These are phyloP conservation scores for Formica aserva DNA, from an alignment of 2,888 invertebrate genomes.

Conservation along the genomic window DNA sequence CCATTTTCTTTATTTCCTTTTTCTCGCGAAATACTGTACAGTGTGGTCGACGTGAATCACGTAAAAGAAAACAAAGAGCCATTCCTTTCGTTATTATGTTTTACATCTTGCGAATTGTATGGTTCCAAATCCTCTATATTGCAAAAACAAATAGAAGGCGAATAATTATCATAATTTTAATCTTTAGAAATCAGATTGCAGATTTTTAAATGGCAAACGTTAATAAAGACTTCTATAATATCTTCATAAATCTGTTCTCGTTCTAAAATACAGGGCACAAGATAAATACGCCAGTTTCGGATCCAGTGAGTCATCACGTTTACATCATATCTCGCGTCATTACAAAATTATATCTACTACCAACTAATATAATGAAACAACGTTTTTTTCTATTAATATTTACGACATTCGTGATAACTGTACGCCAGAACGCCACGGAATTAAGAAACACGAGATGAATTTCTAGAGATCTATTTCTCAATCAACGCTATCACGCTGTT, in stretches of 20 bases:
- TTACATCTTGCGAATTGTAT: background rate
- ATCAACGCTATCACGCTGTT: background rate
- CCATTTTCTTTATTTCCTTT: constrained; percentile 50
- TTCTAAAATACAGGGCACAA: background rate
- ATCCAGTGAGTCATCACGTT: constrained; percentile 29
- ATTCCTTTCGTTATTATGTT: constrained; percentile 12
- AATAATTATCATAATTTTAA: background rate
- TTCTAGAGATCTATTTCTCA: constrained; percentile 5
- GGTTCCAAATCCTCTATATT: background rate
- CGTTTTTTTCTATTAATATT: constrained; percentile 25
- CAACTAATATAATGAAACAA: constrained; percentile 28
- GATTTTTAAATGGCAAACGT: background rate
- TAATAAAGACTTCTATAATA: background rate
- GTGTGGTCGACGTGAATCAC: constrained; percentile 39
- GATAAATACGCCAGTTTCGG: constrained; percentile 23
- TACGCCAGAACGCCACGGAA: background rate
- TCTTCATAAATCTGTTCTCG: constrained; percentile 11
- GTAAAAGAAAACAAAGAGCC: constrained; percentile 5
- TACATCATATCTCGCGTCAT: constrained; percentile 34
- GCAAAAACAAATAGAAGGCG: background rate
- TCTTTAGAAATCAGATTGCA: background rate
- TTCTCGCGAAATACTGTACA: constrained; percentile 5
- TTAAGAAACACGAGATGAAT: constrained; percentile 31
- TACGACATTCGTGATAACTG: constrained; percentile 19
- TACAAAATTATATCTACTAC: constrained; percentile 33